phyloP scores from a whole-genome alignment of 2,888 invertebrate genomes.

The Xestobium rufovillosum region DNA sequence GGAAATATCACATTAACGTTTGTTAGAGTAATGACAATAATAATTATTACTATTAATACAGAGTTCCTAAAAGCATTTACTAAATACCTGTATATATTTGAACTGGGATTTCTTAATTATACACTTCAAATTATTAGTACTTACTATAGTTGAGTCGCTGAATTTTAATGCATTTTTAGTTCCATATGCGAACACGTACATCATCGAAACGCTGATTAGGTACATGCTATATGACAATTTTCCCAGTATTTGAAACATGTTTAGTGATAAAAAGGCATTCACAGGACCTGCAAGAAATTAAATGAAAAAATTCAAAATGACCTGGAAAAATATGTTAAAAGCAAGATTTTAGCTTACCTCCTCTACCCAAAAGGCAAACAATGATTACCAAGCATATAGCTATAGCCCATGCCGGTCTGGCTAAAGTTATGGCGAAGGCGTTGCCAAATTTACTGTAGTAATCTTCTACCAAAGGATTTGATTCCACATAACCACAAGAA shows the following conservation, averaged over 20 bases:
- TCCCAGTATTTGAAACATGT: neutral
- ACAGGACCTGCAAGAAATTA: neutral
- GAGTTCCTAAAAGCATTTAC: no score
- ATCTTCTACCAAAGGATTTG: constrained; percentile 24
- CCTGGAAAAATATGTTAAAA: no score
- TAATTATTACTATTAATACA: no score
- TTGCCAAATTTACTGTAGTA: constrained; percentile 27
- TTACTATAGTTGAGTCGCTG: no score
- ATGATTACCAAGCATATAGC: constrained; percentile 45
- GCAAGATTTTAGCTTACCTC: constrained; percentile 36
- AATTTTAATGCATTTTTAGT: no score
- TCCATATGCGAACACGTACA: neutral
- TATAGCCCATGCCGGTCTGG: constrained; percentile 43
- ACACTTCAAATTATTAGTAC: no score
- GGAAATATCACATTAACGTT: no score
- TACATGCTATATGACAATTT: constrained; percentile 1
- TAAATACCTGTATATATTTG: no score
- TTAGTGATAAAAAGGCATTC: neutral
- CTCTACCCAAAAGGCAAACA: constrained; percentile 45
- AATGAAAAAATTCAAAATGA: neutral
- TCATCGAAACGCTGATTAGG: neutral
- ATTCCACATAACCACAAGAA: constrained; percentile 28
- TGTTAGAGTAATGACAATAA: no score
- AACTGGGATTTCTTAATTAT: no score
- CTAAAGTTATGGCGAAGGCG: constrained; percentile 35